Evolutionary conservation across 2,113 vertebrate species (phyloP).

Genomic region (Xiphophorus hellerii): DNA sequence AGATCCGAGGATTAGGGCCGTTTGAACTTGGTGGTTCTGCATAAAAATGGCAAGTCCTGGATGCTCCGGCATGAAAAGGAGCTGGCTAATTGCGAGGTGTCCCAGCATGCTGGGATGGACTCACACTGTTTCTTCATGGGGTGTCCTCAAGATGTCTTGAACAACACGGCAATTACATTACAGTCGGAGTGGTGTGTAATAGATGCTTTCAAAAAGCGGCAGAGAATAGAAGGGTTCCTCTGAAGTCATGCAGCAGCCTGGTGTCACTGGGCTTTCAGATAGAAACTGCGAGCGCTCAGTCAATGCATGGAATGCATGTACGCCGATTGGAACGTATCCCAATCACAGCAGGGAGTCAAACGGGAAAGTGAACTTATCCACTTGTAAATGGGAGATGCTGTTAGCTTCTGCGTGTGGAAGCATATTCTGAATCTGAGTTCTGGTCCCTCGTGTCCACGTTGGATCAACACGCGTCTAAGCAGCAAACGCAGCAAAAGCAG

Average conservation of each 20-base stretch:
- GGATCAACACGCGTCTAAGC: slow-evolving; percentile 28
- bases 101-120: slow-evolving; percentile 38
- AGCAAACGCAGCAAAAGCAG: slow-evolving; percentile 59
- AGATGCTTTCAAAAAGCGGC: slow-evolving; percentile 37
- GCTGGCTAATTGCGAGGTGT: slow-evolving; percentile 64
- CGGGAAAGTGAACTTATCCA: slow-evolving; percentile 55
- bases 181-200: slow-evolving; percentile 47
- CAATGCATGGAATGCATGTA: background rate
- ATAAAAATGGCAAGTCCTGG: slow-evolving; percentile 65
- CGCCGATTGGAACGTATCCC: slow-evolving; percentile 25
- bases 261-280: slow-evolving; percentile 35
- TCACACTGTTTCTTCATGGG: slow-evolving; percentile 8
- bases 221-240: background rate
- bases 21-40: slow-evolving; percentile 71
- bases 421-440: slow-evolving; percentile 34
- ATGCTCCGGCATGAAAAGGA: slow-evolving; percentile 45
- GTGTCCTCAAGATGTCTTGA: slow-evolving; percentile 69
- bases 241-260: slow-evolving; percentile 14
- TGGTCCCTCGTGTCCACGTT: slow-evolving; percentile 40
- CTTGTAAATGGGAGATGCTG: slow-evolving; percentile 30
- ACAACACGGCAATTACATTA: slow-evolving; percentile 50
- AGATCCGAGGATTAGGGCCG: slow-evolving; percentile 68
- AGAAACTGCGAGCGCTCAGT: slow-evolving; percentile 1
- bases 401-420: slow-evolving; percentile 17
- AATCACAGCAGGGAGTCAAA: slow-evolving; percentile 45